A percentile compares a stretch with the other conserved stretches of the same genome.
Conservation (phyloP, 2,888 invertebrate genomes). For the Ethmia dodecea region DNA sequence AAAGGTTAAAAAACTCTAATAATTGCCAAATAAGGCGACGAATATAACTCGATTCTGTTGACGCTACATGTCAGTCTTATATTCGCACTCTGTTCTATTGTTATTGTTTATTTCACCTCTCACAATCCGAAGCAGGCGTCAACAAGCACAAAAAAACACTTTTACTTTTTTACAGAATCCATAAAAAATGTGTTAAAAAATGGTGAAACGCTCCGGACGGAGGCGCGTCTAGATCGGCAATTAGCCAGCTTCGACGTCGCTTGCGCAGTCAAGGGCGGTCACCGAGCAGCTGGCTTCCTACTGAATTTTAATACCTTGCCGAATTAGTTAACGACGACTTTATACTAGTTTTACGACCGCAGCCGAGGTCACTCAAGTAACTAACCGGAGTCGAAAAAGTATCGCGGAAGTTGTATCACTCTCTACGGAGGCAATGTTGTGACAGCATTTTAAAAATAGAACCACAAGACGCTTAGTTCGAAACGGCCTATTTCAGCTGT, state of each 20-base stretch:
- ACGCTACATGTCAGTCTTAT: no score
- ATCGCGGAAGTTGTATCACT: conserved; percentile 22
- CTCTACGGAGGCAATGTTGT: conserved; percentile 21
- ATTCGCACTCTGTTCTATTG: no score
- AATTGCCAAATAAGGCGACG: no score
- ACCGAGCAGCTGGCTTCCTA: conserved; percentile 54
- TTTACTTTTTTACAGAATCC: conserved; percentile 41
- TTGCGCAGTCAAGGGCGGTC: conserved; percentile 63
- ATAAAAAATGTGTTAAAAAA: conserved; percentile 21
- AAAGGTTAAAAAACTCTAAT: no score
- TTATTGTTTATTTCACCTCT: background rate
- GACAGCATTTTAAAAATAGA: conserved; percentile 34
- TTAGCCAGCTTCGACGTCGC: conserved; percentile 1
- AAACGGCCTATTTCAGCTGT: conserved; percentile 17
- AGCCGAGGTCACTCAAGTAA: conserved; percentile 44
- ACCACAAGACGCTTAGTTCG: conserved; percentile 6
- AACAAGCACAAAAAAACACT: conserved; percentile 26
- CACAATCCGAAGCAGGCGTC: conserved; percentile 14
- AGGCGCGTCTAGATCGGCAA: conserved; percentile 23
- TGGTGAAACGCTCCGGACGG: conserved; percentile 22
- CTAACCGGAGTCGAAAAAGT: conserved; percentile 29
- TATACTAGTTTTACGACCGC: conserved; percentile 49
- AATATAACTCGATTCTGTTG: no score
- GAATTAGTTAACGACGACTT: conserved; percentile 45
- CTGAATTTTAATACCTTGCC: conserved; percentile 53